These are phyloP conservation scores for Pammene aurita DNA, from an alignment of 2,888 invertebrate genomes.

Conservation along the genomic window DNA sequence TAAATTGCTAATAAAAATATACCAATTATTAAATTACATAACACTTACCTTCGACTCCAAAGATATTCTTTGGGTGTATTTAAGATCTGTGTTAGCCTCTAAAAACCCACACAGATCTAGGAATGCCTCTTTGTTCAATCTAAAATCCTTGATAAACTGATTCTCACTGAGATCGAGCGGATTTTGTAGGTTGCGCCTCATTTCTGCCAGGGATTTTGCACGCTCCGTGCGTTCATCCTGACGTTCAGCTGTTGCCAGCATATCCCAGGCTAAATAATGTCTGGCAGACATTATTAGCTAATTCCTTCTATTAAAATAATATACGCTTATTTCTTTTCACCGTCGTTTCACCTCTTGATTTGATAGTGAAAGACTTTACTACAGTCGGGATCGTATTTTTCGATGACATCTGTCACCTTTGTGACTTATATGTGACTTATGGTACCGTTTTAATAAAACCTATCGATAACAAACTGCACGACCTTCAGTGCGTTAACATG, in stretches of 20 bases:
- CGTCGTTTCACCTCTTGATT: no score
- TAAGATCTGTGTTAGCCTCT: slow-evolving; percentile 17
- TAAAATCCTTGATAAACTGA: slow-evolving; percentile 14
- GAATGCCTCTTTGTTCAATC: slow-evolving; percentile 29
- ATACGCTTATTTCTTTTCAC: no score
- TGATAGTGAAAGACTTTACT: no score
- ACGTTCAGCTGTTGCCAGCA: background rate
- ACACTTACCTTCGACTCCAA: slow-evolving; percentile 18
- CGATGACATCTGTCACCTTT: no score
- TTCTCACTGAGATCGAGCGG: slow-evolving; percentile 5
- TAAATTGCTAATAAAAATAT: background rate
- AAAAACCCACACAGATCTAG: slow-evolving; percentile 34
- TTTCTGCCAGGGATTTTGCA: background rate
- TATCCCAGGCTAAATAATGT: slow-evolving; percentile 9
- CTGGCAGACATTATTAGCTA: slow-evolving; percentile 1
- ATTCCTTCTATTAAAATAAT: no score
- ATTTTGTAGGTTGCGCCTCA: no score
- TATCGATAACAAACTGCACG: no score
- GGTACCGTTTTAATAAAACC: no score
- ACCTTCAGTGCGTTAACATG: no score
- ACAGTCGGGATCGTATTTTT: no score
- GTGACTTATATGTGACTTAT: no score
- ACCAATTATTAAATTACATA: background rate
- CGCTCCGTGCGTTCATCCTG: background rate
- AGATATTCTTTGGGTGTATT: slow-evolving; percentile 38